phyloP scores from a whole-genome alignment of 92 coral and sea anemone genomes.

The Nematostella vectensis region DNA sequence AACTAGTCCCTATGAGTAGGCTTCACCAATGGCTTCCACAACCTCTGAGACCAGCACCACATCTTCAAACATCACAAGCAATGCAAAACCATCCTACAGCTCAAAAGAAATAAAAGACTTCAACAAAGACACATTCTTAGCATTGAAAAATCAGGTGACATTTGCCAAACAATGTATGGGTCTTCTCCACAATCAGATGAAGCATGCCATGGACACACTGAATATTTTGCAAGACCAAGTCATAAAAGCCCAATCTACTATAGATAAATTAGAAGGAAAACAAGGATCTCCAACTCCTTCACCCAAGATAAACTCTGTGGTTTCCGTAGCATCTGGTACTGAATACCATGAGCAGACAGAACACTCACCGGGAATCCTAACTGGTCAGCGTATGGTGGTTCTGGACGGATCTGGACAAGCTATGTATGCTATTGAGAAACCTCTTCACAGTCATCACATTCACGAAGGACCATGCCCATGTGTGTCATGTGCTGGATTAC shows the following conservation, averaged over 20 bases:
- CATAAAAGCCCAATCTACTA: slow-evolving; percentile 64
- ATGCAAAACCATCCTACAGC: not conserved
- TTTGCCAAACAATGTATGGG: slow-evolving; percentile 86
- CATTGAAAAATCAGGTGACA: slow-evolving; percentile 69
- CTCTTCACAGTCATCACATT: slow-evolving; percentile 12
- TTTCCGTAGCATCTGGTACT: slow-evolving; percentile 7
- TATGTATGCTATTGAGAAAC: slow-evolving; percentile 25
- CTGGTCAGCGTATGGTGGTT: slow-evolving; percentile 34
- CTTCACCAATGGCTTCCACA: no score
- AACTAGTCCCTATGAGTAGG: no score
- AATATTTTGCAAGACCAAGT: slow-evolving; percentile 84
- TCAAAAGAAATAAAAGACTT: not conserved
- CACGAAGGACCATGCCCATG: slow-evolving; percentile 18
- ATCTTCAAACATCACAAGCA: no score
- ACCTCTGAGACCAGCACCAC: no score
- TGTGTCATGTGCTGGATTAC: slow-evolving; percentile 4
- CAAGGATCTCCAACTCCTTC: not conserved
- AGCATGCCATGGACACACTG: slow-evolving; percentile 82
- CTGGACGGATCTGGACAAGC: slow-evolving; percentile 55
- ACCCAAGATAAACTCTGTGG: slow-evolving; percentile 2
- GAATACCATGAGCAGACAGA: slow-evolving; percentile 16
- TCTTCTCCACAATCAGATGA: slow-evolving; percentile 76
- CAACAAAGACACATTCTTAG: slow-evolving; percentile 47
- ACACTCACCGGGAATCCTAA: slow-evolving; percentile 7
- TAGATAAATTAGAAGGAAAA: slow-evolving; percentile 37